These are phyloP conservation scores for Dynastes tityus DNA, from an alignment of 2,888 invertebrate species.

Conservation along the genomic window DNA sequence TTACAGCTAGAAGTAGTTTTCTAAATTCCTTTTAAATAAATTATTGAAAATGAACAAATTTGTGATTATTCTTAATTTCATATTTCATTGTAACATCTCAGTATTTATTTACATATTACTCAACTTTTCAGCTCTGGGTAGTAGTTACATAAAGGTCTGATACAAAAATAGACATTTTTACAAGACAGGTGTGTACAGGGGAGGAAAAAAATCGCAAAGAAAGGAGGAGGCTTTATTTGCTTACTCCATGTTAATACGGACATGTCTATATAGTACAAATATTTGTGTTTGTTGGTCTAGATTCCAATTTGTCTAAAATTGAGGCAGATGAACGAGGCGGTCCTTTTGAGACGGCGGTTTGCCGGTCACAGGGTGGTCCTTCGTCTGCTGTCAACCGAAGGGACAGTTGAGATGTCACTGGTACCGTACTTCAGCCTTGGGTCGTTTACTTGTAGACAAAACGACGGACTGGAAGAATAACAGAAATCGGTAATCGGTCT, in stretches of 20 bases:
- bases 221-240: slow-evolving; percentile 24
- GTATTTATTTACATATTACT: too few relatives aligned
- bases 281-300: slow-evolving; percentile 51
- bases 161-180: neutral
- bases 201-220: slow-evolving; percentile 13
- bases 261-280: slow-evolving; percentile 48
- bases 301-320: slow-evolving; percentile 55
- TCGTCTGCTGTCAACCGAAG: slow-evolving; percentile 57
- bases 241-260: slow-evolving; percentile 27
- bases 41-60: too few relatives aligned
- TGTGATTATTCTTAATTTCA: too few relatives aligned
- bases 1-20: too few relatives aligned
- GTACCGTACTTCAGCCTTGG: slow-evolving; percentile 50
- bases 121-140: too few relatives aligned
- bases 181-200: neutral
- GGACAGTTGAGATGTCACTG: slow-evolving; percentile 60
- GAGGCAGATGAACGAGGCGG: slow-evolving; percentile 51
- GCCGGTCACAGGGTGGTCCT: slow-evolving; percentile 58
- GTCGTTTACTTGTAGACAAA: slow-evolving; percentile 37
- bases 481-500: neutral
- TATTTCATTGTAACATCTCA: too few relatives aligned
- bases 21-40: too few relatives aligned
- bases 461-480: slow-evolving; percentile 31
- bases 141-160: neutral
- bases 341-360: slow-evolving; percentile 46